These are phyloP conservation scores for Blennius ocellaris DNA, from an alignment of 2,113 vertebrate species.

Conservation along the genomic window DNA sequence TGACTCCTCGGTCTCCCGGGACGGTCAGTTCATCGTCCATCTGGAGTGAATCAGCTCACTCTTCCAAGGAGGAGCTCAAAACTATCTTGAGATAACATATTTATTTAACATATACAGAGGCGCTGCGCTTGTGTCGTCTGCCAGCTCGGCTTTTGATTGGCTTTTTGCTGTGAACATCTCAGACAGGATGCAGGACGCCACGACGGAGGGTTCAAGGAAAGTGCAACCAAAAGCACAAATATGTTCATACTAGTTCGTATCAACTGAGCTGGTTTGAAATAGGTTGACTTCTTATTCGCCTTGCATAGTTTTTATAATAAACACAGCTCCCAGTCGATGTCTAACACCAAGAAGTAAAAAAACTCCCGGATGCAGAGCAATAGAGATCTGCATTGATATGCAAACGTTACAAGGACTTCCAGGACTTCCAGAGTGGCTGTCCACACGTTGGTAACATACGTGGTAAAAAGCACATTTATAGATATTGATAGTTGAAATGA, in stretches of 20 bases:
- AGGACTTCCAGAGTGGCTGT: conserved; percentile 1
- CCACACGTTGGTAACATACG: too few relatives aligned
- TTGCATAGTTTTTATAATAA: too few relatives aligned
- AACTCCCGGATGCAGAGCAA: too few relatives aligned
- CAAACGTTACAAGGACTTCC: too few relatives aligned
- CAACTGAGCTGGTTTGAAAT: conserved; percentile 2
- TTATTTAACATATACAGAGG: conserved; percentile 34
- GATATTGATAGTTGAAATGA: too few relatives aligned
- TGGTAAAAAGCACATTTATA: too few relatives aligned
- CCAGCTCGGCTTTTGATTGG: conserved; percentile 19
- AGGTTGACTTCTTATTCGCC: too few relatives aligned
- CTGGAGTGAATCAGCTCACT: conserved; percentile 43
- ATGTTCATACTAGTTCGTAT: conserved; percentile 31
- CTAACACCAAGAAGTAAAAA: too few relatives aligned
- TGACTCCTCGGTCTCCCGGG: conserved; percentile 11
- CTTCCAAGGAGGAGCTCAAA: neutral
- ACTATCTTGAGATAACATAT: conserved; percentile 24
- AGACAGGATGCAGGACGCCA: conserved; percentile 38
- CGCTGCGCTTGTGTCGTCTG: conserved; percentile 23
- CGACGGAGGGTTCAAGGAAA: conserved; percentile 50
- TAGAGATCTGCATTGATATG: too few relatives aligned
- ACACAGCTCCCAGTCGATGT: too few relatives aligned
- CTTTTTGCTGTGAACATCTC: conserved; percentile 26
- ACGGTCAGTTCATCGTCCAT: conserved; percentile 41
- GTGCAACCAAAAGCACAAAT: conserved; percentile 47